These are phyloP conservation scores for Harpagoxenus sublaevis DNA, from an alignment of 2,888 invertebrate species.

Conservation along the genomic window DNA sequence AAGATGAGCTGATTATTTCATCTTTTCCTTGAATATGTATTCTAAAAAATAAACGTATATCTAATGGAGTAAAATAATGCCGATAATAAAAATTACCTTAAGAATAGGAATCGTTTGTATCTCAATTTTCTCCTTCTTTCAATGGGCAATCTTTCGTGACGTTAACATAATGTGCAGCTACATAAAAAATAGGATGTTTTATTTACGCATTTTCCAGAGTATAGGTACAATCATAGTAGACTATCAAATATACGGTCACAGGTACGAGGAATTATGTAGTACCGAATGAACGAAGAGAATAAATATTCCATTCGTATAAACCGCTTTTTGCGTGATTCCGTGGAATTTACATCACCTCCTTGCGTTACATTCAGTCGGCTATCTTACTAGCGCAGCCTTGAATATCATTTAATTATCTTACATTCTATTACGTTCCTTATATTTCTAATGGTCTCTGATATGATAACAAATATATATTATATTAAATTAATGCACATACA, in stretches of 20 bases:
- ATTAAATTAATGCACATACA: slow-evolving; percentile 15
- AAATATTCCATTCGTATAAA: background rate
- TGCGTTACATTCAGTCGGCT: slow-evolving; percentile 13
- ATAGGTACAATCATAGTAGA: slow-evolving; percentile 69
- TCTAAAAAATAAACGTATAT: background rate
- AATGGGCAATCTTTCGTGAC: background rate
- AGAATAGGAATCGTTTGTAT: slow-evolving; percentile 14
- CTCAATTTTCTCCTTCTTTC: background rate
- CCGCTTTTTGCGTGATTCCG: background rate
- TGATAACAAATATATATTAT: slow-evolving; percentile 41
- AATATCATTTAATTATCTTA: slow-evolving; percentile 21
- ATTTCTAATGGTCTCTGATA: slow-evolving; percentile 28
- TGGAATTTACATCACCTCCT: background rate
- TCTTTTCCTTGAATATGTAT: background rate
- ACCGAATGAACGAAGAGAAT: slow-evolving; percentile 21
- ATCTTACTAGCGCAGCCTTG: slow-evolving; percentile 34
- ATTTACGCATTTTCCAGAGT: slow-evolving; percentile 70
- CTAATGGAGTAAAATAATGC: background rate
- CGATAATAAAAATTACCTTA: background rate
- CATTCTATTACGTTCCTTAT: slow-evolving; percentile 17
- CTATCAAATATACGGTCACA: slow-evolving; percentile 54
- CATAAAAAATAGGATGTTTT: slow-evolving; percentile 45
- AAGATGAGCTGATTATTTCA: background rate
- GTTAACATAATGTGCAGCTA: background rate
- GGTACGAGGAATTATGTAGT: slow-evolving; percentile 23